Evolutionary conservation across 2,797 vertebrate species (phyloP).

Genomic region (Coendou prehensilis): DNA sequence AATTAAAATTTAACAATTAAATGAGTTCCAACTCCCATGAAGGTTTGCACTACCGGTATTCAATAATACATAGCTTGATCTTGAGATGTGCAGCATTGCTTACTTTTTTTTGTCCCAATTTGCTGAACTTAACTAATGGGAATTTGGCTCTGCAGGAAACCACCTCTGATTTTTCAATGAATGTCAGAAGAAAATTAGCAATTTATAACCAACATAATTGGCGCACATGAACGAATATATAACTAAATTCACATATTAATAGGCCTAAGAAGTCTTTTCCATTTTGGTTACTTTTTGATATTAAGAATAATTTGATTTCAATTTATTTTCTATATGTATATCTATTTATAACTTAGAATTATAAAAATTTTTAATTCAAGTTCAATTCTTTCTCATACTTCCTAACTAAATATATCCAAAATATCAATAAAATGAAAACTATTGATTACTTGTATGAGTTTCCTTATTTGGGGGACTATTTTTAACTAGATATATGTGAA

Average conservation of each 20-base stretch:
- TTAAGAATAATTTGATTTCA: neutral
- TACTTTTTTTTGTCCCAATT: neutral
- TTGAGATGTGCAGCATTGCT: neutral
- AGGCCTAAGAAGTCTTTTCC: neutral
- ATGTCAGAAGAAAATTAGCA: neutral
- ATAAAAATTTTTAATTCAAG: neutral
- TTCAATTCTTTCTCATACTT: neutral
- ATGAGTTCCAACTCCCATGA: neutral
- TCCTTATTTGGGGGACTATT: neutral
- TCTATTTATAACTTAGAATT: neutral
- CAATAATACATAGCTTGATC: neutral
- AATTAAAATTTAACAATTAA: slow-evolving; percentile 6
- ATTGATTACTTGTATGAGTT: neutral
- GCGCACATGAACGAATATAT: neutral
- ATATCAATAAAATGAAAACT: neutral
- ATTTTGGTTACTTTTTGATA: neutral
- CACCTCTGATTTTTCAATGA: neutral
- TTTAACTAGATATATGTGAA: neutral
- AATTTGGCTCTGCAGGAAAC: neutral
- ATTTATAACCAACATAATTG: neutral
- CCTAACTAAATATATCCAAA: neutral
- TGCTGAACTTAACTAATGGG: neutral
- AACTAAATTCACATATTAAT: neutral
- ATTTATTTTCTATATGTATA: neutral
- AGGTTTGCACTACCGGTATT: neutral